phyloP scores from a whole-genome alignment of 1,140 invertebrate genomes.

The Phymastichus coffea region DNA sequence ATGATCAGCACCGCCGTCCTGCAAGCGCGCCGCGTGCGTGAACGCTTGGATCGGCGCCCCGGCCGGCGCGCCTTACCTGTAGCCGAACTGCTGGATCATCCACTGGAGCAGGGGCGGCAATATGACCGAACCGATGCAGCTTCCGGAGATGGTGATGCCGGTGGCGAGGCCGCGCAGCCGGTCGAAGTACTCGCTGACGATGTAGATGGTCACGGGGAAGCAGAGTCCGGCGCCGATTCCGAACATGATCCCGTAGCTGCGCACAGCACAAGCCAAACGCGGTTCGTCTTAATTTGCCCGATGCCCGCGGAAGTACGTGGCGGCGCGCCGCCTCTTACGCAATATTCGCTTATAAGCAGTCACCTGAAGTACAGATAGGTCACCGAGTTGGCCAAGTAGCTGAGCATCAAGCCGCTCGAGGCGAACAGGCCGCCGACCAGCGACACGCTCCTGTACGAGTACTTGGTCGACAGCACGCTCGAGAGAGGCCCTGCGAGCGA shows the following conservation, averaged over 20 bases:
- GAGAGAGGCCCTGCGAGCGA: constrained; percentile 77
- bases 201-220: constrained; percentile 84
- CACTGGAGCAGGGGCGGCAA: constrained; percentile 73
- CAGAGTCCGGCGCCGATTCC: constrained; percentile 75
- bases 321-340: too few relatives aligned
- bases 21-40: neutral
- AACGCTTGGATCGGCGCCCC: neutral
- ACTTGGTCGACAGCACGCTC: constrained; percentile 81
- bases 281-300: too few relatives aligned
- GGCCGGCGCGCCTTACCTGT: constrained; percentile 57
- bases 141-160: constrained; percentile 84
- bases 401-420: constrained; percentile 78
- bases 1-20: constrained; percentile 77
- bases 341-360: too few relatives aligned
- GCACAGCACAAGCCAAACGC: too few relatives aligned
- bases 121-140: constrained; percentile 78
- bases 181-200: constrained; percentile 83
- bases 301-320: neutral
- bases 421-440: constrained; percentile 80
- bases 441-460: constrained; percentile 85
- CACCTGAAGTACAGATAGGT: constrained; percentile 76
- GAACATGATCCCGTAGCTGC: constrained; percentile 75
- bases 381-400: constrained; percentile 77
- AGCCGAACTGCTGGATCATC: constrained; percentile 71
- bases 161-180: constrained; percentile 78